Percentiles rank a stretch among this genome's conserved stretches.
phyloP scores from a whole-genome alignment of 2,113 vertebrate genomes.

The Serilophus lunatus region DNA sequence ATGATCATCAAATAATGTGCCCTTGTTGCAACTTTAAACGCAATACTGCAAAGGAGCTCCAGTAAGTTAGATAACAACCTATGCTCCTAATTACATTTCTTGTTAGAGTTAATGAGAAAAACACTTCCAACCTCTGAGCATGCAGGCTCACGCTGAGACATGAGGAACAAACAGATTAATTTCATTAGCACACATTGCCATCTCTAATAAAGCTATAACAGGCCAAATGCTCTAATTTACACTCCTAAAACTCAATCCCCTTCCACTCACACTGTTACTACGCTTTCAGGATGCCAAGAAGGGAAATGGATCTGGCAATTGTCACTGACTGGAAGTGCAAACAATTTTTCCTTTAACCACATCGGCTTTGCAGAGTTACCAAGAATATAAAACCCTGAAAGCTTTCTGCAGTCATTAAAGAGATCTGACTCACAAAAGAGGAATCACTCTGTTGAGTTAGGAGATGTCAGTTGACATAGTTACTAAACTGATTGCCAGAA shows the following conservation, averaged over 20 bases:
- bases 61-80: not conserved
- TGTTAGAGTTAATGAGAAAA: conserved; percentile 23
- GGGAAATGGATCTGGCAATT: conserved; percentile 46
- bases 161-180: conserved; percentile 31
- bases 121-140: not conserved
- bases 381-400: not conserved
- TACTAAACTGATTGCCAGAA: not conserved
- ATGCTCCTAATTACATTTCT: not conserved
- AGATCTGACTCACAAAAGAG: conserved; percentile 3
- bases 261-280: not conserved
- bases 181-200: conserved; percentile 16
- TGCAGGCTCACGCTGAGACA: conserved; percentile 8
- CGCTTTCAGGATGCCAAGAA: conserved; percentile 18
- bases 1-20: not conserved
- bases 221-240: conserved; percentile 31
- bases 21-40: not conserved
- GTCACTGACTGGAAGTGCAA: conserved; percentile 8
- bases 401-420: not conserved
- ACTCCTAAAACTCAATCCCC: not conserved
- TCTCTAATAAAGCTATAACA: conserved; percentile 12
- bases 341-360: not conserved
- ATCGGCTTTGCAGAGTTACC: not conserved
- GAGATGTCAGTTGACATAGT: not conserved
- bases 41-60: not conserved
- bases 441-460: not conserved